Evolutionary conservation across 2,113 vertebrate species (phyloP).

Genomic region (Chascanopsetta lugubris): DNA sequence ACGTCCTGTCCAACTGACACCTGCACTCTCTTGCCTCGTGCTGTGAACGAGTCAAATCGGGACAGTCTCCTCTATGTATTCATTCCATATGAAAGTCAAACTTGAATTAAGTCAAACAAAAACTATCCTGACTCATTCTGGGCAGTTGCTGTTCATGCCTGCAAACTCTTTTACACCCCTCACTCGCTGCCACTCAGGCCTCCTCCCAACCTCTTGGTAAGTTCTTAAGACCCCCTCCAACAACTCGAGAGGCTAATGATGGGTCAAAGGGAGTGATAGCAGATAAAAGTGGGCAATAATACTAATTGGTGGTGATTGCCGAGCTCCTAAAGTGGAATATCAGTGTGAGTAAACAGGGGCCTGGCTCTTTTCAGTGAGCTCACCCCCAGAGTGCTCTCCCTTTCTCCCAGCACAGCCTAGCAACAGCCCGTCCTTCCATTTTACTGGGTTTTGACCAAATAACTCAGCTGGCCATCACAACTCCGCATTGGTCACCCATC

Average conservation of each 20-base stretch:
- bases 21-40: neutral
- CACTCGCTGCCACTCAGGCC: constrained; percentile 5
- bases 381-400: constrained; percentile 63
- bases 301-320: constrained; percentile 73
- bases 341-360: constrained; percentile 72
- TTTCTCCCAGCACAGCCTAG: constrained; percentile 73
- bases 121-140: neutral
- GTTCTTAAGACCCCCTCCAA: constrained; percentile 43
- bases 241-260: constrained; percentile 59
- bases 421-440: constrained; percentile 74
- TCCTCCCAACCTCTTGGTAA: constrained; percentile 24
- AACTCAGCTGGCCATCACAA: constrained; percentile 72
- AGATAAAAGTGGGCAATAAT: constrained; percentile 70
- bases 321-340: constrained; percentile 67
- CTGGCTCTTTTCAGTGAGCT: constrained; percentile 71
- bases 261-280: constrained; percentile 47
- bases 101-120: no score
- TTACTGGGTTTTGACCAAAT: constrained; percentile 77
- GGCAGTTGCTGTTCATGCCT: neutral
- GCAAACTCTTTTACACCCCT: constrained; percentile 13
- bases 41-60: no score
- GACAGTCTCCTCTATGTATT: neutral
- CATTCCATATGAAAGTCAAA: no score
- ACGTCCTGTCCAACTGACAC: neutral
- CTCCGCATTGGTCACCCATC: constrained; percentile 68